phyloP scores from a whole-genome alignment of 2,113 vertebrate species.

The Eupsittula cactorum region DNA sequence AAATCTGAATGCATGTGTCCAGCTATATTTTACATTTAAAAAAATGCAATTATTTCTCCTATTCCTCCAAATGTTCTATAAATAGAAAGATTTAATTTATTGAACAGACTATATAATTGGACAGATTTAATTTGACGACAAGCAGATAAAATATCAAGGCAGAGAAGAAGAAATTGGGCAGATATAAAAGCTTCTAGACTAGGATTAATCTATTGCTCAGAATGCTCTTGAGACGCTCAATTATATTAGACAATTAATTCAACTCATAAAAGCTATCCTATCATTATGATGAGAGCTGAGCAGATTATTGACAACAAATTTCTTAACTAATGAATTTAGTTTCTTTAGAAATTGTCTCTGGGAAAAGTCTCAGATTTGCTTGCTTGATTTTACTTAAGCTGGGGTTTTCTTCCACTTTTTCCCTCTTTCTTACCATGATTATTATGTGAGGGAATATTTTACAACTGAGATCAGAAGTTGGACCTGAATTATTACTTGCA shows the following conservation, averaged over 20 bases:
- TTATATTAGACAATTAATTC: not conserved
- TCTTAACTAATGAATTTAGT: not conserved
- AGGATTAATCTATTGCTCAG: not conserved
- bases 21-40: not conserved
- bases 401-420: rapidly evolving
- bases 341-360: not conserved
- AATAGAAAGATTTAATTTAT: not conserved
- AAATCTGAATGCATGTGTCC: not conserved
- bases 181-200: not conserved
- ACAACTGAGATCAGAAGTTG: not conserved
- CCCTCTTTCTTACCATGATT: not conserved
- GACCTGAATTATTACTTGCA: not conserved
- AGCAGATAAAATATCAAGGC: not conserved
- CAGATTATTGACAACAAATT: not conserved
- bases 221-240: not conserved
- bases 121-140: not conserved
- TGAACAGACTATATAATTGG: not conserved
- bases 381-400: not conserved
- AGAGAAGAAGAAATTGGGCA: not conserved
- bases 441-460: not conserved
- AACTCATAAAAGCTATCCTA: not conserved
- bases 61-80: not conserved
- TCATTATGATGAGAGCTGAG: not conserved
- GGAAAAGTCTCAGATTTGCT: not conserved
- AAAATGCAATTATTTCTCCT: not conserved